phyloP scores from a whole-genome alignment of 2,113 vertebrate genomes.

The Lycaon pictus region DNA sequence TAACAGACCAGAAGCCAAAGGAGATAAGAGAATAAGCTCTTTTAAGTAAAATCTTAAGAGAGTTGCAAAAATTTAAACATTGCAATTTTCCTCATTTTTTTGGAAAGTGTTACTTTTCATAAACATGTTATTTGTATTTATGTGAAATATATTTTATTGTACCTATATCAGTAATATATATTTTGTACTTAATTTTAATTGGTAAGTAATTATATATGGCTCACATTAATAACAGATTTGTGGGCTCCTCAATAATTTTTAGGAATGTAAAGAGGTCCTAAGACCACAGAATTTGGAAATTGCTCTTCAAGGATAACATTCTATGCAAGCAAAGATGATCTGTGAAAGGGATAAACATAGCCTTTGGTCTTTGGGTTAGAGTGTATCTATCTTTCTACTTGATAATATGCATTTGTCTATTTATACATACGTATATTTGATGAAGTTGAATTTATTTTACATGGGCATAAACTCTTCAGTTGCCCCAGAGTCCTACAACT shows the following conservation, averaged over 20 bases:
- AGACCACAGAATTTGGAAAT: background rate
- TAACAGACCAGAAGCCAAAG: background rate
- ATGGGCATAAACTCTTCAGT: background rate
- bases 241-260: background rate
- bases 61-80: background rate
- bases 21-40: background rate
- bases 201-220: background rate
- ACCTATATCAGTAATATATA: background rate
- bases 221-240: background rate
- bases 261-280: background rate
- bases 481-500: background rate
- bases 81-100: background rate
- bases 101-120: background rate
- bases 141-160: background rate
- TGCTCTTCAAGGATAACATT: background rate
- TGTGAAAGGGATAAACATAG: background rate
- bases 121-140: background rate
- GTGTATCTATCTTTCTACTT: background rate
- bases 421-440: background rate
- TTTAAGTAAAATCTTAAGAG: background rate
- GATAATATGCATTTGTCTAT: background rate
- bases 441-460: background rate
- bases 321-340: background rate
- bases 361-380: background rate
- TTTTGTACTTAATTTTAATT: background rate